Percentiles rank a stretch among this genome's conserved stretches.
Evolutionary conservation across 2,888 invertebrate species (phyloP).

Genomic region (Halictus quadricinctus): DNA sequence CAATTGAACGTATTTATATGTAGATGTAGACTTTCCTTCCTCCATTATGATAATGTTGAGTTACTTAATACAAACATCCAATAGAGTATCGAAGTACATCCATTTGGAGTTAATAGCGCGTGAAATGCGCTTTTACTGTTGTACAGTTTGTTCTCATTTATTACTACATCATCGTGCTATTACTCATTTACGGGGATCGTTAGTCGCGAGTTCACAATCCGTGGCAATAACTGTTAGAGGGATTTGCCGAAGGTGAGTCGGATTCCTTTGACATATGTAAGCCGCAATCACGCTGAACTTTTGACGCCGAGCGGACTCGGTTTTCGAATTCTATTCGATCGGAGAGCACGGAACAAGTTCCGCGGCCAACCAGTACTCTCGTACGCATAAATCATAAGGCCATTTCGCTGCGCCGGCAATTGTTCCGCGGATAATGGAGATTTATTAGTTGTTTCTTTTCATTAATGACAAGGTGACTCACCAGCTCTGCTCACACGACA

Average conservation of each 20-base stretch:
- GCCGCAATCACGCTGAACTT: neutral
- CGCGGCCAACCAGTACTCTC: too few relatives aligned
- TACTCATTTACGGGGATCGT: slow-evolving; percentile 31
- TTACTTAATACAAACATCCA: neutral
- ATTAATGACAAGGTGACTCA: neutral
- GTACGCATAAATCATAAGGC: neutral
- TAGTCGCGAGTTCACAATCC: slow-evolving; percentile 30
- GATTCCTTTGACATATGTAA: neutral
- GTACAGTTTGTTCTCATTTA: slow-evolving; percentile 40
- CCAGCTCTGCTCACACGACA: neutral
- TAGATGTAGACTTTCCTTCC: neutral
- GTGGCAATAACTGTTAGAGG: slow-evolving; percentile 3
- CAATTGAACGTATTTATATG: neutral
- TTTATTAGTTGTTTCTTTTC: neutral
- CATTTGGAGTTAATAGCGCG: slow-evolving; percentile 40
- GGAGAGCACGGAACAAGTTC: neutral
- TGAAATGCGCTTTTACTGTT: slow-evolving; percentile 44
- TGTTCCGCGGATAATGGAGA: neutral
- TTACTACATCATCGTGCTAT: slow-evolving; percentile 39
- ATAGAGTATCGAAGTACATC: neutral
- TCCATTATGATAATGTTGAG: neutral
- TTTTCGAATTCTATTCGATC: neutral
- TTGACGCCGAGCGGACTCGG: neutral
- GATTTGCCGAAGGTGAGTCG: slow-evolving; percentile 7
- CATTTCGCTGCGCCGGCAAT: neutral